Percentiles rank a stretch among this genome's conserved stretches.
These are phyloP conservation scores for Hemithea aestivaria DNA, from an alignment of 2,888 invertebrate species.

Conservation along the genomic window DNA sequence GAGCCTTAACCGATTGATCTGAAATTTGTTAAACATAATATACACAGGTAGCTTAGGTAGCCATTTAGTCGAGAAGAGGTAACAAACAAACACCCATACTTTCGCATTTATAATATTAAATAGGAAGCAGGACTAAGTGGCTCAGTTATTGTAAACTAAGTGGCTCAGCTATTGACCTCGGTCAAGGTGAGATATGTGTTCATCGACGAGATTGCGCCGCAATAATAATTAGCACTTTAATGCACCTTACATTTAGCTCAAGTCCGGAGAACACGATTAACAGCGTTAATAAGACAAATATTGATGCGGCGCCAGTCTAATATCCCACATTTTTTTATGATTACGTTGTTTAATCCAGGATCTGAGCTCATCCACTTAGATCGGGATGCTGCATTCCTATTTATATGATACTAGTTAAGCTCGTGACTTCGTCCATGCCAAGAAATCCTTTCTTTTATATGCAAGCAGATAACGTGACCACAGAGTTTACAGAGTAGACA, in stretches of 20 bases:
- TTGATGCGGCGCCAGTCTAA: constrained; percentile 37
- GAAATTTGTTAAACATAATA: too few relatives aligned
- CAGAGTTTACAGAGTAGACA: too few relatives aligned
- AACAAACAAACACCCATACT: too few relatives aligned
- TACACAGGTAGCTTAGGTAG: too few relatives aligned
- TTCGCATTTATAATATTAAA: too few relatives aligned
- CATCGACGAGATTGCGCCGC: constrained; percentile 46
- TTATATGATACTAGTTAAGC: background rate
- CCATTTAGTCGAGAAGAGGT: too few relatives aligned
- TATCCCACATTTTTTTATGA: constrained; percentile 28
- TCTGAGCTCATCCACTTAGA: constrained; percentile 25
- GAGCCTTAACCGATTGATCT: too few relatives aligned
- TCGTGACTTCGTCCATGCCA: too few relatives aligned
- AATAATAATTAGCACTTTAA: constrained; percentile 52
- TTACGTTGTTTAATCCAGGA: constrained; percentile 23
- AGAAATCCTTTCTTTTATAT: too few relatives aligned
- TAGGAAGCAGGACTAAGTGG: too few relatives aligned
- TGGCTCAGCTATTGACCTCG: constrained; percentile 50
- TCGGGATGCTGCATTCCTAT: constrained; percentile 9
- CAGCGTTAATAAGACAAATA: constrained; percentile 37
- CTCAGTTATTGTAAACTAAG: too few relatives aligned
- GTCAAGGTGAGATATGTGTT: constrained; percentile 56
- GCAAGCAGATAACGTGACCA: too few relatives aligned
- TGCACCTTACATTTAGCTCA: constrained; percentile 43
- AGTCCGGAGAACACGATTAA: constrained; percentile 31